These are phyloP conservation scores for Phalera bucephala DNA, from an alignment of 2,888 invertebrate species.

Conservation along the genomic window DNA sequence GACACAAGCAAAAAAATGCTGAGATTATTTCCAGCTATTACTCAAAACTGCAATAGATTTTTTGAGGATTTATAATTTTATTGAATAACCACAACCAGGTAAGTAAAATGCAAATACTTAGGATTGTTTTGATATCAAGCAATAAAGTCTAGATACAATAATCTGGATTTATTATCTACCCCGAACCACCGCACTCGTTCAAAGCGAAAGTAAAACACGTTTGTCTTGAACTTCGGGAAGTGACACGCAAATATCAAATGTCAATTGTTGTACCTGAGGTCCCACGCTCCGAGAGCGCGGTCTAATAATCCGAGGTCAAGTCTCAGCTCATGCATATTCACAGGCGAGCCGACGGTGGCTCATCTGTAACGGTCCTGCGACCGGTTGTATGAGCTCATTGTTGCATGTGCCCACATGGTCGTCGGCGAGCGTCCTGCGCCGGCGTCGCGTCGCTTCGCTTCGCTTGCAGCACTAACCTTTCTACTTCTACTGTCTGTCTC, in stretches of 20 bases:
- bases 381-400: slow-evolving; percentile 76
- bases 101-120: no score
- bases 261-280: slow-evolving; percentile 60
- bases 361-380: slow-evolving; percentile 80
- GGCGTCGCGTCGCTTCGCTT: slow-evolving; percentile 10
- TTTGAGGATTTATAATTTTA: no score
- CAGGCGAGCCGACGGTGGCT: slow-evolving; percentile 61
- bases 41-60: no score
- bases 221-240: slow-evolving; percentile 36
- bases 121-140: not conserved
- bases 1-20: no score
- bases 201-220: slow-evolving; percentile 16
- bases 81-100: no score
- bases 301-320: slow-evolving; percentile 79
- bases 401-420: slow-evolving; percentile 62
- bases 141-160: not conserved
- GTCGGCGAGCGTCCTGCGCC: slow-evolving; percentile 20
- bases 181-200: slow-evolving; percentile 1
- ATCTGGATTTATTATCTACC: not conserved
- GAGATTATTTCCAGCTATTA: no score
- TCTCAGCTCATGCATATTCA: slow-evolving; percentile 80
- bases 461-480: slow-evolving; percentile 7
- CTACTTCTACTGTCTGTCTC: no score
- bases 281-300: slow-evolving; percentile 70
- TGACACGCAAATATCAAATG: slow-evolving; percentile 59